Conservation (phyloP, 2,113 vertebrate species). For the Entomyzon cyanotis region DNA sequence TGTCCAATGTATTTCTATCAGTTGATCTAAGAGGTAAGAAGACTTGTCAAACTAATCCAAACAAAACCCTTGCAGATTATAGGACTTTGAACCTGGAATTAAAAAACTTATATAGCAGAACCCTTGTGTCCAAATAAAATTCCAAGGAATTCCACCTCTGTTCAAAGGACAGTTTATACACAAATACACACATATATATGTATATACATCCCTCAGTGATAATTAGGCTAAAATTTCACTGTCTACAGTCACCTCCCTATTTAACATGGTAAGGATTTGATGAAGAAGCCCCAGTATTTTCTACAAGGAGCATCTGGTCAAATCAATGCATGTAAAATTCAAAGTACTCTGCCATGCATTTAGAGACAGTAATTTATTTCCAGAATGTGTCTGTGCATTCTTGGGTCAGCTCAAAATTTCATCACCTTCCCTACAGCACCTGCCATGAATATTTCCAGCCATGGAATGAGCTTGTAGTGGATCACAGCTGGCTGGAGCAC, state of each 20-base stretch:
- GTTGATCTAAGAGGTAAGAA: neutral
- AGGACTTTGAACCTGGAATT: neutral
- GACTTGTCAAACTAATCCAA: neutral
- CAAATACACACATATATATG: accelerated
- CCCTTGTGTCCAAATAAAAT: neutral
- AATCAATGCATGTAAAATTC: neutral
- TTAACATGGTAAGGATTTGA: neutral
- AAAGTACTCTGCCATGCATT: neutral
- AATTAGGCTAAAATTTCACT: neutral
- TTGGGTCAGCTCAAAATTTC: neutral
- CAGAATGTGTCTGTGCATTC: neutral
- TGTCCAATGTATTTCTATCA: neutral
- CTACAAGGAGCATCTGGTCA: neutral
- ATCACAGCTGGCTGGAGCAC: neutral
- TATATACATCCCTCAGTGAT: neutral
- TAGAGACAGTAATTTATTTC: neutral
- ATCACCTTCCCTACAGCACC: neutral
- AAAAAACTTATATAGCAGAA: neutral
- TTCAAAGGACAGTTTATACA: neutral
- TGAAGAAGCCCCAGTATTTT: neutral
- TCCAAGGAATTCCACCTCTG: neutral
- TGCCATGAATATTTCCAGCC: neutral
- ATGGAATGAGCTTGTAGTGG: neutral
- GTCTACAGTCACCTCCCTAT: neutral
- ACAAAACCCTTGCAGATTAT: neutral